Evolutionary conservation across 1,140 invertebrate species (phyloP).

Genomic region (Bombus vancouverensis): DNA sequence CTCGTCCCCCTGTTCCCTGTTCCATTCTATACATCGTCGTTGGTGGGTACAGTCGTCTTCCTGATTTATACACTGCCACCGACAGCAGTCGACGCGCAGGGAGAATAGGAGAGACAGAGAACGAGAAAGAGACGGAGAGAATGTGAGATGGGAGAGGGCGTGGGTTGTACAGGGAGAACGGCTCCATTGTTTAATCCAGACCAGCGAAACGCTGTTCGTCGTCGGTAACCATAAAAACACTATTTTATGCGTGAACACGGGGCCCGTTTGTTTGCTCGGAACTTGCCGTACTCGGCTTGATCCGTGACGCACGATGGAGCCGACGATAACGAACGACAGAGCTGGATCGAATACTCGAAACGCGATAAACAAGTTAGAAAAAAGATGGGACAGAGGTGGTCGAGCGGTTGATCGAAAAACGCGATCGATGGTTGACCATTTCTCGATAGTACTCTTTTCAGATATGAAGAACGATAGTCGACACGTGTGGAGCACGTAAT

Average conservation of each 20-base stretch:
- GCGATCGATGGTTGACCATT: background rate
- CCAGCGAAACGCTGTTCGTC: conserved; percentile 58
- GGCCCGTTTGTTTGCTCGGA: conserved; percentile 38
- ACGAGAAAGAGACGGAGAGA: conserved; percentile 29
- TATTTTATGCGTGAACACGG: conserved; percentile 52
- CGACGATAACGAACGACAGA: conserved; percentile 33
- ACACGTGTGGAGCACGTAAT: too few relatives aligned
- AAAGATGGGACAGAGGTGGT: background rate
- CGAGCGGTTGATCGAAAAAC: too few relatives aligned
- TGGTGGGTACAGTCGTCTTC: conserved; percentile 78
- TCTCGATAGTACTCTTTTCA: background rate
- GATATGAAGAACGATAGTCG: too few relatives aligned
- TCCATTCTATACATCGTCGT: conserved; percentile 64
- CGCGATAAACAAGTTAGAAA: conserved; percentile 32
- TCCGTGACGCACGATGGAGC: conserved; percentile 47
- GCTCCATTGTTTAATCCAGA: conserved; percentile 80
- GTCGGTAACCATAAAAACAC: conserved; percentile 57
- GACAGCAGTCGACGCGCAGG: conserved; percentile 70
- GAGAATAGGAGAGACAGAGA: conserved; percentile 44
- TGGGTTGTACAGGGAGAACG: conserved; percentile 51
- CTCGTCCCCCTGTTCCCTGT: conserved; percentile 31
- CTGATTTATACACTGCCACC: conserved; percentile 81
- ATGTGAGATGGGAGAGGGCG: conserved; percentile 43
- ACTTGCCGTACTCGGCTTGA: conserved; percentile 40
- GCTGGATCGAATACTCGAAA: conserved; percentile 28